Evolutionary conservation across 2,888 invertebrate genomes (phyloP), one percentile per base, ranked within the genome.

Genomic region (Rotaria magnacalcarata): DNA sequence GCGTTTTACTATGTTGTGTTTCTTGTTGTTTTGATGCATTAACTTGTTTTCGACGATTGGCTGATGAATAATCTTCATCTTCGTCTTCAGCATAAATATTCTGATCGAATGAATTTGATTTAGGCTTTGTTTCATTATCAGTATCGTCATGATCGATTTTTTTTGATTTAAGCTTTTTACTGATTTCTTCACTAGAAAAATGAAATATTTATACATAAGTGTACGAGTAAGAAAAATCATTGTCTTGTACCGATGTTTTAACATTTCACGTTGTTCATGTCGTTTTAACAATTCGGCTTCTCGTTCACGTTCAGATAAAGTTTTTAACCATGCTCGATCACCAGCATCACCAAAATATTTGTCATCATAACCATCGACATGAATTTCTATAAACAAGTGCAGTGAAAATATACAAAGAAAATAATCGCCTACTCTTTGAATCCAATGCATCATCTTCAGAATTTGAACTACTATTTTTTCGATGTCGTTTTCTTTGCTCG

Each of bases 281-380:
- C 98, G 93, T 90, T 97, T 96, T 91, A 96, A 99, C 88, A 99
- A 94, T 91, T 97, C 97, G 86, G 96, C 96, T 92, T 99, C 98
- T 80, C 98, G 93, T 90, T 98, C 97, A 89, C 96, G 96, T 90
- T 98, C 98, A 0, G 97, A 97, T 93, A 98, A 94, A 87, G 94
- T 94, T 21, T 96, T 96, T 84, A 98, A 92, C 0, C 95, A 92
- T 2, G 95, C 94, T 89, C 95, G 94, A 92, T 98, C 98, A 88
- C 96, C 96, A 87, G 95, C 96, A 91, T 97, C 97, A 0, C 97
- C 97, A 94, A 97, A 97, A 52, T 97, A 93, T 90, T 97, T 95
- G 88, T 97, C 97, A 90, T 97, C 97, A 89, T 95, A 96, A 88
- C 97, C 97, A 92, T 98, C 97, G 90, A 47, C 43, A 80, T n/a